Conservation (phyloP, 2,888 invertebrate genomes). For the Myopa tessellatipennis region DNA sequence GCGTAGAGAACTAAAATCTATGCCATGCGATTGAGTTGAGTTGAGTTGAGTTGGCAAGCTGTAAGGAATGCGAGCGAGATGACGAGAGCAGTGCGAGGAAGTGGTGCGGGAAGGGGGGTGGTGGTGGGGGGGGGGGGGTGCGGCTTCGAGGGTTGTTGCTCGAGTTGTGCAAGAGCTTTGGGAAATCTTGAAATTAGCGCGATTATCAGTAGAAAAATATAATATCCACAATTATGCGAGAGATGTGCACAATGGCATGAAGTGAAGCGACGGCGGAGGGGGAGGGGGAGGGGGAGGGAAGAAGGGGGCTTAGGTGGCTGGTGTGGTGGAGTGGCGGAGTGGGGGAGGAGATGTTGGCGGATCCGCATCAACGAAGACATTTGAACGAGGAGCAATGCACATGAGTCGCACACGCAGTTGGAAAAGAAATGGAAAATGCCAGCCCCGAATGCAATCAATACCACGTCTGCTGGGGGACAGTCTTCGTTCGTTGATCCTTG, state of each 20-base stretch:
- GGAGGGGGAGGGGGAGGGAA: conserved; percentile 10
- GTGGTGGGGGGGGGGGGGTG: not conserved
- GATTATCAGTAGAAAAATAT: conserved; percentile 56
- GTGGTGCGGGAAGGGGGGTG: not conserved
- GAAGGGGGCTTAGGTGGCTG: not conserved
- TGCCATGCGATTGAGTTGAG: conserved; percentile 13
- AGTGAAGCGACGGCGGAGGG: not conserved
- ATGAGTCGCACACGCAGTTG: not conserved
- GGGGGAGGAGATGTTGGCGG: not conserved
- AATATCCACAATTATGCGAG: conserved; percentile 29
- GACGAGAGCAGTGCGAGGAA: not conserved
- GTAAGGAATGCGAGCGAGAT: not conserved
- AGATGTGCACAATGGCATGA: conserved; percentile 13
- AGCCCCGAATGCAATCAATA: conserved; percentile 21
- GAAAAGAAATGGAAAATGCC: conserved; percentile 11
- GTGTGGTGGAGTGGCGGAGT: not conserved
- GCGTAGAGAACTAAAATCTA: conserved; percentile 13
- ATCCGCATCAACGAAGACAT: not conserved
- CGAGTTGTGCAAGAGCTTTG: conserved; percentile 52
- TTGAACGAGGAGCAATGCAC: not conserved
- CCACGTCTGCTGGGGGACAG: not conserved
- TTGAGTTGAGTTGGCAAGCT: not conserved
- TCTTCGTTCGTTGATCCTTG: not conserved
- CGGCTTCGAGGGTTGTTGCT: conserved; percentile 39
- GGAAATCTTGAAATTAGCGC: conserved; percentile 68